Evolutionary conservation across 2,113 vertebrate genomes (phyloP).

Genomic region (Irena cyanogastra): DNA sequence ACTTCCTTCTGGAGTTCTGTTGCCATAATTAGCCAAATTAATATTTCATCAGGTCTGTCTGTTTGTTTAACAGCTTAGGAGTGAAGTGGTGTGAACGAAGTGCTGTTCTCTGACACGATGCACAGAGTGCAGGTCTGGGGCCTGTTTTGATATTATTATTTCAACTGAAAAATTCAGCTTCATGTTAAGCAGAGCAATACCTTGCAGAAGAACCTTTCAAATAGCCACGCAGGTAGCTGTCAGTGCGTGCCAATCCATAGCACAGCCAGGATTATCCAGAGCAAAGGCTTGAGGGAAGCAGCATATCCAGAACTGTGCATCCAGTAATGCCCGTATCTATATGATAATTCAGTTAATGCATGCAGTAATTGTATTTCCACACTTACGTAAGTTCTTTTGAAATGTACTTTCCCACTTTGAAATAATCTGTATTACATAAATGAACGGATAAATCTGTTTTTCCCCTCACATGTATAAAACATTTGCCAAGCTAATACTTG

Average conservation of each 20-base stretch:
- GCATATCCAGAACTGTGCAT: neutral
- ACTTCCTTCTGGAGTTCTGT: neutral
- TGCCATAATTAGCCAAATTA: slow-evolving; percentile 6
- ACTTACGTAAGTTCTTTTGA: neutral
- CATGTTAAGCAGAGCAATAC: neutral
- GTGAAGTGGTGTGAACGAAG: neutral
- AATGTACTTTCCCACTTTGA: neutral
- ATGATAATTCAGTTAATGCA: neutral
- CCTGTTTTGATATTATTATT: neutral
- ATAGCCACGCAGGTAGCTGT: neutral
- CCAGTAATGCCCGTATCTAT: neutral
- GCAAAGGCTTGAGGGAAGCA: neutral
- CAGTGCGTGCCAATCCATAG: neutral
- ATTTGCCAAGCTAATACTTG: slow-evolving; percentile 35
- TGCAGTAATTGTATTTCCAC: neutral
- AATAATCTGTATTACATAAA: neutral
- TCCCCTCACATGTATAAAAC: neutral
- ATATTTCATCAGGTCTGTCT: neutral
- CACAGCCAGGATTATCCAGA: fast-evolving
- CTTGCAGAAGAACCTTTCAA: neutral
- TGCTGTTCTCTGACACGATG: neutral
- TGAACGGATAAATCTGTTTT: neutral
- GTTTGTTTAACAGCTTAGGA: neutral
- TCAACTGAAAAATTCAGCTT: neutral
- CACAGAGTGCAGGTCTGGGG: neutral